Base-by-base conservation (phyloP, 2,113 vertebrate genomes). In the Spermophilus dauricus region DNA sequence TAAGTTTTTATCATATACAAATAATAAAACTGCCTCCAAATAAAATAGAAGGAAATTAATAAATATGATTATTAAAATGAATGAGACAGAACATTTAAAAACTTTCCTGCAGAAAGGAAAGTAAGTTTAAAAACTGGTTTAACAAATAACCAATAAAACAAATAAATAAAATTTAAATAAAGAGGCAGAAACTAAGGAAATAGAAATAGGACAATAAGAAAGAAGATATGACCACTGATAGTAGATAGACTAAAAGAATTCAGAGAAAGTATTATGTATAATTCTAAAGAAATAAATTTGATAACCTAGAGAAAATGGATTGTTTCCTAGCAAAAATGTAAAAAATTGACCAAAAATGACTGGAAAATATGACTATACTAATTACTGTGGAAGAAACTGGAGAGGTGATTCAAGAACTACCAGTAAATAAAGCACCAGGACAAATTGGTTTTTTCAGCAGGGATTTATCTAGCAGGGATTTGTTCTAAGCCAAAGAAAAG, bases 151-250 rank as follows among this genome's bases (percentile, higher is more conserved):
- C 17, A 80, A 87, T 37, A 82, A 86, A 84, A 77, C 34, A 20
- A 84, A 85, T 70, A 73, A 92, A 67, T 88, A 93, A 95, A 97
- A 94, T 70, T 91, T 4, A 82, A 20, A 39, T 72, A 69, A 80
- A 39, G 34, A 96, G 70, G 30, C 5, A 65, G 34, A 78, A 69
- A 69, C 20, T 42, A 30, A 48, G 6, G n/a, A 94, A 84, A 56
- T 48, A 94, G 34, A 92, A 94, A 78, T 22, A 96, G 85, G 48
- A 61, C 45, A 89, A 89, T 37, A 70, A 88, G 63, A 89, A 89
- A 88, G 51, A 96, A 94, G 22, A 91, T 61, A 81, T 51, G 22
- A 89, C 11, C 2, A 56, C 4, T 76, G 11, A 72, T 34, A 83
- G n/a, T 37, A 11, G 13, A n/a, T 51, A 12, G 42, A 82, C 28